Conservation (phyloP, 2,797 vertebrate genomes). For the Pseudocheirus occidentalis region DNA sequence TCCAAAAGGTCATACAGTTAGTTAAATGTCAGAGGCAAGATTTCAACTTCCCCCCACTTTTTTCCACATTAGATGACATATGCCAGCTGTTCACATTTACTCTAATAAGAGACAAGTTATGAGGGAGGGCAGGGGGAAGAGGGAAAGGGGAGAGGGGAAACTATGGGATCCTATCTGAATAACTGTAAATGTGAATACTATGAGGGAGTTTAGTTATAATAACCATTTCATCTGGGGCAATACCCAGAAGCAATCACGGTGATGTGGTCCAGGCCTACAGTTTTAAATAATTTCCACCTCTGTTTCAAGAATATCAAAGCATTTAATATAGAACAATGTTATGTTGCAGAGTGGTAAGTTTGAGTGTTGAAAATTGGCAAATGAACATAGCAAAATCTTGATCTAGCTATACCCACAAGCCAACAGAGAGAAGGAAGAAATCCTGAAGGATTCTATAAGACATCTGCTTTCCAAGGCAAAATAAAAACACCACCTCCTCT, state of each 20-base stretch:
- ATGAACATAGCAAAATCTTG: background rate
- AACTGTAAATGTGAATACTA: background rate
- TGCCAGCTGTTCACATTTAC: no score
- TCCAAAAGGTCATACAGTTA: no score
- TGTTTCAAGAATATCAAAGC: background rate
- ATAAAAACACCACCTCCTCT: background rate
- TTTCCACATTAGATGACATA: no score
- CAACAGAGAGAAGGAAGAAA: background rate
- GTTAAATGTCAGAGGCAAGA: no score
- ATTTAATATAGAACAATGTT: background rate
- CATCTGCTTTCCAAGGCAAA: background rate
- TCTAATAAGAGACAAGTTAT: background rate
- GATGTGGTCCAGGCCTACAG: background rate
- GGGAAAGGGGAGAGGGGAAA: background rate
- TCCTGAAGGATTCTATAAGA: background rate
- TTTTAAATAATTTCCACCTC: background rate
- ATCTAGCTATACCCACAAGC: background rate
- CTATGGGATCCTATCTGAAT: background rate
- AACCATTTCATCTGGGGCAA: background rate
- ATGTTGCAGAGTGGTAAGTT: background rate
- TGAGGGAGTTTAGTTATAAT: background rate
- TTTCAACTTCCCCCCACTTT: no score
- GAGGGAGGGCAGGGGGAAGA: no score
- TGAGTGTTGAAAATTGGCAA: background rate
- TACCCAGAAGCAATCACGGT: no score